Conservation (phyloP, 2,113 vertebrate genomes). For the Pseudorectes ferrugineus region DNA sequence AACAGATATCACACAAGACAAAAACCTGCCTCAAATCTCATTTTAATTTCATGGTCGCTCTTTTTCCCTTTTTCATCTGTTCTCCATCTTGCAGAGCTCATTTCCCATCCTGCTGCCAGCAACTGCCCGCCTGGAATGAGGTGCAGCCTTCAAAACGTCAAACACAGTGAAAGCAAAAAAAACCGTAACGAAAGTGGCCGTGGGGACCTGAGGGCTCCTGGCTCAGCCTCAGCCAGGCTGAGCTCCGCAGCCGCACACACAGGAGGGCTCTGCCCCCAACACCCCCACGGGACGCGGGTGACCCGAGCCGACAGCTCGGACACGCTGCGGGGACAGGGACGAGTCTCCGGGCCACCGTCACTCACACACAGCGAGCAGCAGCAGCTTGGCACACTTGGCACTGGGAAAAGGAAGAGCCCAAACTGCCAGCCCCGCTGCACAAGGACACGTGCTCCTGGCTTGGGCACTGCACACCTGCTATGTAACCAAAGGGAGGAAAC, state of each 20-base stretch:
- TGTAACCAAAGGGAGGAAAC: not conserved
- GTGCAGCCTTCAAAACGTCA: conserved; percentile 43
- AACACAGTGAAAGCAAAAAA: conserved; percentile 8
- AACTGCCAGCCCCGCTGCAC: not conserved
- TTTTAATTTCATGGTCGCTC: not conserved
- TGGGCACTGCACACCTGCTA: not conserved
- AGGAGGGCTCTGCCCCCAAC: not conserved
- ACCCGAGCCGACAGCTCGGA: not conserved
- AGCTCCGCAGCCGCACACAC: not conserved
- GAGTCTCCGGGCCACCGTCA: not conserved
- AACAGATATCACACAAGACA: not conserved
- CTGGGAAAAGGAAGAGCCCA: not conserved
- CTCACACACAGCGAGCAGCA: not conserved
- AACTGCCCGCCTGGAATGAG: not conserved
- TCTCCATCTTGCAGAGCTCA: not conserved
- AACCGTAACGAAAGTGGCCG: not conserved
- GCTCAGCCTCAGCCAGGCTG: not conserved
- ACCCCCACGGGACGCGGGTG: not conserved
- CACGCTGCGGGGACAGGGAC: rapidly evolving
- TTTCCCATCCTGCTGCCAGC: not conserved
- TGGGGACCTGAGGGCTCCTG: not conserved
- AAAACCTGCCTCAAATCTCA: not conserved
- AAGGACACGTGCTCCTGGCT: not conserved
- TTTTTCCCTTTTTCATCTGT: not conserved
- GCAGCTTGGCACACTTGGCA: not conserved